Conservation (phyloP, 2,888 invertebrate genomes). For the Drosophila kokeensis region DNA sequence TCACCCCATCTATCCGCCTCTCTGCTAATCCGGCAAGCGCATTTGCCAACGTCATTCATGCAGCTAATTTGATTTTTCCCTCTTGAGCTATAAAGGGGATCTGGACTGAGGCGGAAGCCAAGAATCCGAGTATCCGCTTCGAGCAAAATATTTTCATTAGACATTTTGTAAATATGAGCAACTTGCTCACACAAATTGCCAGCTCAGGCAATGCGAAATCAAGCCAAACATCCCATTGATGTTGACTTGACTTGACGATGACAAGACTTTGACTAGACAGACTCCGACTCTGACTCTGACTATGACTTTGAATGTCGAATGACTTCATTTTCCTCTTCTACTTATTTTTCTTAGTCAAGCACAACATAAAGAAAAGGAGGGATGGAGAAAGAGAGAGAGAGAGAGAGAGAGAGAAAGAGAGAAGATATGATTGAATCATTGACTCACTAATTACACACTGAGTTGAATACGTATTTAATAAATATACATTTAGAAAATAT, state of each 20-base stretch:
- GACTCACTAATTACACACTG: neutral
- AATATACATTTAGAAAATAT: neutral
- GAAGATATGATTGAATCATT: neutral
- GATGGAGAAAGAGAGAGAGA: neutral
- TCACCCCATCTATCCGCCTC: neutral
- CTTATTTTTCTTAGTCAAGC: conserved; percentile 3
- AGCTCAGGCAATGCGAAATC: conserved; percentile 57
- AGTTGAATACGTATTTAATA: neutral
- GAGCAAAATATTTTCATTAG: conserved; percentile 77
- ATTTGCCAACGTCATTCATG: conserved; percentile 73
- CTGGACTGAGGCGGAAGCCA: neutral
- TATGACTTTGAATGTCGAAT: conserved; percentile 40
- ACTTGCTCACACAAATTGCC: conserved; percentile 58
- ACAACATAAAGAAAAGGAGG: neutral
- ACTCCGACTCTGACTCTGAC: conserved; percentile 9
- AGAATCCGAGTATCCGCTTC: conserved; percentile 25
- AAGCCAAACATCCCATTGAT: conserved; percentile 40
- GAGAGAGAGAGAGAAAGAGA: too few species aligned
- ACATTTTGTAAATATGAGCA: conserved; percentile 77
- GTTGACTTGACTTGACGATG: conserved; percentile 53
- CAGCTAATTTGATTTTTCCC: conserved; percentile 75
- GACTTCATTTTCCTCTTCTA: conserved; percentile 26
- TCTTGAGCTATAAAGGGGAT: conserved; percentile 42
- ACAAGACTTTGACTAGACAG: conserved; percentile 48
- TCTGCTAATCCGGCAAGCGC: conserved; percentile 67